Base-by-base conservation (phyloP, 64 coral and sea anemone species). In the Acropora yongei region DNA sequence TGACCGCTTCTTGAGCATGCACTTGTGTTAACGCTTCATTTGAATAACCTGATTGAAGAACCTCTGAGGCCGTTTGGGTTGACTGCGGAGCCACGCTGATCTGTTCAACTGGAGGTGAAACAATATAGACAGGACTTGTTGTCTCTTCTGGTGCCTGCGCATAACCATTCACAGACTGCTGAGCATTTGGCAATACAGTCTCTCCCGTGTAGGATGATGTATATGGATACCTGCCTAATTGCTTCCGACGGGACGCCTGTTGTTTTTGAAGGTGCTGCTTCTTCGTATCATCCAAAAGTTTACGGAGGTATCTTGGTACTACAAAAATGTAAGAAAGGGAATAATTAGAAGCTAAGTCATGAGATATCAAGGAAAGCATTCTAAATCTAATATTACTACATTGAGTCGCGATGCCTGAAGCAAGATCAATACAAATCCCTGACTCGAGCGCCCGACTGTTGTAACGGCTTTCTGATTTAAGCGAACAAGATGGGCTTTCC, bases 231-330 rank as follows among this genome's bases (percentile, higher is more conserved):
- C 13, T 61, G 41, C 42, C 19, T 2, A 72, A 18, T 47, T 67
- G 61, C 17, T 71, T 68, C 11, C 65, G 63, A 6, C 46, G 17
- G 46, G 65, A 17, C 4, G 43, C 82, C 13, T 47, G 14, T 46
- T 78, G 75, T 3, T 78, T 16, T 7, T 39, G 42, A 20, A 47
- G 43, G 3, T n/a, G 82, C 9, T 71, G 43, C 8, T 85, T 85
- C 8, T 85, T 18, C 7, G 65, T 45, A 2, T 71, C 82, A 49
- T 19, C 75, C 75, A 44, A 47, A 46, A 47, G 43, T 8, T 49
- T 49, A 72, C 17, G 58, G 16, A 85, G 82, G 46, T 71, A 85
- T 2, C 45, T 71, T 49, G 82, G 82, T 19, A 69, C 82, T 85
- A 2, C 5, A 44, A 49, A 85, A 49, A 71, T 8, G 57, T 1